Evolutionary conservation across 2,113 vertebrate genomes (phyloP).

Genomic region (Neolamprologus sp.): DNA sequence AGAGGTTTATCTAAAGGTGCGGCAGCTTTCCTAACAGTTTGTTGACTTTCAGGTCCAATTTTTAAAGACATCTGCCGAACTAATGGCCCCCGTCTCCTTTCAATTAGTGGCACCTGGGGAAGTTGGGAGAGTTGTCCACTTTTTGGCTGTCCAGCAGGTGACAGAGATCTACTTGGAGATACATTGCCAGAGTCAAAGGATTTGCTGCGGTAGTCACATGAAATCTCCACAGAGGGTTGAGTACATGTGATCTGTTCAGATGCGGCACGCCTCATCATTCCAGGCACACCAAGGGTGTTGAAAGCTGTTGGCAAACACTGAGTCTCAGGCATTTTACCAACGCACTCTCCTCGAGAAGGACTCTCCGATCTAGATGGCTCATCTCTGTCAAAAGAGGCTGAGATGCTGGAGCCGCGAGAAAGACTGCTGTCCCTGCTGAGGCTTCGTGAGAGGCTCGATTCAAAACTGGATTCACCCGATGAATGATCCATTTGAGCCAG

Average conservation of each 20-base stretch:
- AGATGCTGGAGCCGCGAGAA: constrained; percentile 90
- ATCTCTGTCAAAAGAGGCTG: constrained; percentile 89
- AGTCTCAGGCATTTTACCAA: constrained; percentile 75
- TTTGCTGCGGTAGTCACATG: constrained; percentile 87
- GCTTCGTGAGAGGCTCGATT: constrained; percentile 89
- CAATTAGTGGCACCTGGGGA: constrained; percentile 84
- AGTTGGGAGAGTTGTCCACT: constrained; percentile 51
- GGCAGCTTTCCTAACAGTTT: constrained; percentile 59
- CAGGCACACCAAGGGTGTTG: constrained; percentile 81
- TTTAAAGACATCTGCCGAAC: constrained; percentile 94
- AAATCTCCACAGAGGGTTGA: constrained; percentile 82
- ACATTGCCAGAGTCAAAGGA: constrained; percentile 90
- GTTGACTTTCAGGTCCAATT: constrained; percentile 82
- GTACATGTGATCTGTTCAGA: constrained; percentile 90
- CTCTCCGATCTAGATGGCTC: constrained; percentile 80
- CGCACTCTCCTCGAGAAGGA: constrained; percentile 72
- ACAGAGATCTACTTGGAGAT: constrained; percentile 67
- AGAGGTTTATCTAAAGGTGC: constrained; percentile 68
- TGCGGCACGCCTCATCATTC: constrained; percentile 87
- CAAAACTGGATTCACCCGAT: constrained; percentile 88
- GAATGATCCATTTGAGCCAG: constrained; percentile 94
- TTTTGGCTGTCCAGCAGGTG: constrained; percentile 65
- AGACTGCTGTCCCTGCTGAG: constrained; percentile 92
- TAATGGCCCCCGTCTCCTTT: constrained; percentile 90
- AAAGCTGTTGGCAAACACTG: constrained; percentile 75